Percentiles rank a stretch among this genome's conserved stretches.
Evolutionary conservation across 2,888 invertebrate species (phyloP).

Genomic region (Phytoseiulus persimilis): DNA sequence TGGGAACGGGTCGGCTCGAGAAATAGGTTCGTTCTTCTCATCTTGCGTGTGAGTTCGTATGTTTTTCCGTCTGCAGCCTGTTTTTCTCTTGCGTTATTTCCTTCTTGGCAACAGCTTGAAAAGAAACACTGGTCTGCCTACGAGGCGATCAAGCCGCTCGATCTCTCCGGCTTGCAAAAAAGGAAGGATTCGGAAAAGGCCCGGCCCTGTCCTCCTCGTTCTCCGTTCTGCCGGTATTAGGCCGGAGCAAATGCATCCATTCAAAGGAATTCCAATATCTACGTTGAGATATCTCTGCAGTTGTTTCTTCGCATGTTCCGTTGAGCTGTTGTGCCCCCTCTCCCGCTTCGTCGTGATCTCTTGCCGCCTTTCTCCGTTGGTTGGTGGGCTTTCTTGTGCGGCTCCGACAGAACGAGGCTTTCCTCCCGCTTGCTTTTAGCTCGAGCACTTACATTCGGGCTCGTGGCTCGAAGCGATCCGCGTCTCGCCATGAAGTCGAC

Average conservation of each 20-base stretch:
- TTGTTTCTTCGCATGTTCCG: neutral
- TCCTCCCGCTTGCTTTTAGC: neutral
- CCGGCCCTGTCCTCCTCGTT: neutral
- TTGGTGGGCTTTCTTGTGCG: neutral
- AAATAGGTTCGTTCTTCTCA: neutral
- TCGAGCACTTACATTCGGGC: slow-evolving; percentile 21
- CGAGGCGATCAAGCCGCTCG: neutral
- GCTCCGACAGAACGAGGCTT: neutral
- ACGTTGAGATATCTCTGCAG: slow-evolving; percentile 5
- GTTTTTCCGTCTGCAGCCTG: neutral
- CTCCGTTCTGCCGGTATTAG: neutral
- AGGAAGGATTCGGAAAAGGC: neutral
- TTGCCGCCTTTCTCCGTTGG: neutral
- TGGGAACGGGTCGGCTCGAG: neutral
- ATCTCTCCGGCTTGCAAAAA: neutral
- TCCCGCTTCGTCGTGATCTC: neutral
- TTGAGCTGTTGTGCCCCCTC: neutral
- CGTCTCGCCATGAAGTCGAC: slow-evolving; percentile 35
- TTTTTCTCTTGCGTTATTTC: neutral
- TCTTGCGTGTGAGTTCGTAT: neutral
- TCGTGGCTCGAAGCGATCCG: slow-evolving; percentile 32
- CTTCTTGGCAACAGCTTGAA: neutral
- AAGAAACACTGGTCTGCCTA: neutral
- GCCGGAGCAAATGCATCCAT: slow-evolving; percentile 6
- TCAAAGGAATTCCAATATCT: slow-evolving; percentile 35